Evolutionary conservation across 2,888 invertebrate genomes (phyloP).

Genomic region (Stenodema calcarata): DNA sequence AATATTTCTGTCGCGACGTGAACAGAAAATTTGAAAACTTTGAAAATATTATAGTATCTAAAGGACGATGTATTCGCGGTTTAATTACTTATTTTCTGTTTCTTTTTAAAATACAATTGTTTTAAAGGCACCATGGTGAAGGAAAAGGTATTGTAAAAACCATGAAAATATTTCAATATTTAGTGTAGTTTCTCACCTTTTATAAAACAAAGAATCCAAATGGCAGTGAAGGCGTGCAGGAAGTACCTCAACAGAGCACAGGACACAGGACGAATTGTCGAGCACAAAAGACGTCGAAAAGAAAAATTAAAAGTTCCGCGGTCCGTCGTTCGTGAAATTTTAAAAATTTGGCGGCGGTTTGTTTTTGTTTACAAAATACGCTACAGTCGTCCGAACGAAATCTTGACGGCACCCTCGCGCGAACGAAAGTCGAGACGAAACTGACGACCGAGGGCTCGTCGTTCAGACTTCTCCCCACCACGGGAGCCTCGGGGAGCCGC

Average conservation of each 20-base stretch:
- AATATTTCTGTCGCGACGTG: too few relatives aligned
- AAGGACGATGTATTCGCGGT: too few relatives aligned
- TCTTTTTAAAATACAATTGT: too few relatives aligned
- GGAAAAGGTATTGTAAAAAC: too few relatives aligned
- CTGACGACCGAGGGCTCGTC: background rate
- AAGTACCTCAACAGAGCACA: background rate
- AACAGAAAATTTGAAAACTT: too few relatives aligned
- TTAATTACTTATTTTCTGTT: too few relatives aligned
- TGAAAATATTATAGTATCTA: too few relatives aligned
- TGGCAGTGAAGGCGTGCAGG: background rate
- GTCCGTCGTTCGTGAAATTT: background rate
- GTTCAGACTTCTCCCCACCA: background rate
- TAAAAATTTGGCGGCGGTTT: background rate
- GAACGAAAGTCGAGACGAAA: background rate
- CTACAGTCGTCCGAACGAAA: background rate
- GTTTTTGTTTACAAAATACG: slow-evolving; percentile 42
- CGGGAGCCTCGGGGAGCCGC: background rate
- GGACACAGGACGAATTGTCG: background rate
- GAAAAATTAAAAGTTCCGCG: background rate
- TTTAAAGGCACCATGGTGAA: too few relatives aligned
- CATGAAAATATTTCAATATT: too few relatives aligned
- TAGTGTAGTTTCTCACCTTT: background rate
- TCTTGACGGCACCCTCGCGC: background rate
- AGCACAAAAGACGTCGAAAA: background rate
- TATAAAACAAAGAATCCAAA: background rate